Percentiles rank a stretch among this genome's conserved stretches.
phyloP scores from a whole-genome alignment of 2,113 vertebrate genomes.

The Ascaphus truei region DNA sequence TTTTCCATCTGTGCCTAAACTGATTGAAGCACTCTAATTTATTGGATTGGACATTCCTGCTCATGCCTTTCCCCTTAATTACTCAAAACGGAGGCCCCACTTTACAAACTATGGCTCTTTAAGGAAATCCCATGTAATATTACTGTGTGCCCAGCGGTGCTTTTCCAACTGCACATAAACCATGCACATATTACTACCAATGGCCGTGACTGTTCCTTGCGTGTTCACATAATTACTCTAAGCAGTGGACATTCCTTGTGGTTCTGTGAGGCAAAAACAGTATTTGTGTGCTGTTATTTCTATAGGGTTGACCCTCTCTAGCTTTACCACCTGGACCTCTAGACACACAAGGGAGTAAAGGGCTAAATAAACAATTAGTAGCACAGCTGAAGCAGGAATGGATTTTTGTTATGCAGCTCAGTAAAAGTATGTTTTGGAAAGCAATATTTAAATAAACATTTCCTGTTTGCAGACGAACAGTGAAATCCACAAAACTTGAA shows the following conservation, averaged over 20 bases:
- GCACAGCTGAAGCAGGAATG: slow-evolving; percentile 30
- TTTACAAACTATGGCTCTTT: no score
- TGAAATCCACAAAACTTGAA: slow-evolving; percentile 50
- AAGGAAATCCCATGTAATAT: no score
- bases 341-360: neutral
- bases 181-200: neutral
- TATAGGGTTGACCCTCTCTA: neutral
- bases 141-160: neutral
- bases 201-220: neutral
- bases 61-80: no score
- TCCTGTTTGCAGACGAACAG: slow-evolving; percentile 52
- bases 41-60: no score
- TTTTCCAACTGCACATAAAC: neutral
- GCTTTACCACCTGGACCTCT: neutral
- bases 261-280: neutral
- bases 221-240: neutral
- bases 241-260: neutral
- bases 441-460: slow-evolving; percentile 57
- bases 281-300: neutral
- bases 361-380: slow-evolving; percentile 15
- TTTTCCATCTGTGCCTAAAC: no score
- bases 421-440: slow-evolving; percentile 44
- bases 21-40: no score
- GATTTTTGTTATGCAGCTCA: slow-evolving; percentile 50
- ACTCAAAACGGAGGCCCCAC: no score